Evolutionary conservation across 2,888 invertebrate genomes (phyloP), one percentile per base, ranked within the genome.

Genomic region (Watsonalla cultraria): DNA sequence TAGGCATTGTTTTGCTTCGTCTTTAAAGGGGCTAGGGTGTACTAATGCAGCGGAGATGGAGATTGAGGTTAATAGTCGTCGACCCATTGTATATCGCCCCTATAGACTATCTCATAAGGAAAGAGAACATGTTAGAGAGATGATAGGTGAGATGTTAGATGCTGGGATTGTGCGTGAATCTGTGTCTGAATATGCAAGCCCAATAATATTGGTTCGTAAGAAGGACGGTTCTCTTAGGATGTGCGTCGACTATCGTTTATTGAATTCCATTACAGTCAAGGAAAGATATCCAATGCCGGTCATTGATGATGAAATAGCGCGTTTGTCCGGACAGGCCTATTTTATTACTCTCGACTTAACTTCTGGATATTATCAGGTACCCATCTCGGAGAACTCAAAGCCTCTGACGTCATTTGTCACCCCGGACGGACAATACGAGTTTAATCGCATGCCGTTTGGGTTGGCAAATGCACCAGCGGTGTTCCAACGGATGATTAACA

Each of bases 391-490:
- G 53, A 51, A 52, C 8, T 59, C 57, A 9, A 55, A 56, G 11
- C 53, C 57, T 37, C 57, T 59, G 51, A 62, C 61, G 4, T 56
- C 57, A 35, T 59, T 60, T 48, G 61, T 58, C 0, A 63, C 61
- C 7, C 60, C 62, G 6, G 56, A 59, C n/a, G 62, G 61, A 2
- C 60, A 60, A 45, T 62, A 54, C 39, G 61, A 63, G 35, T 63
- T 51, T 52, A 60, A 55, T n/a, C 53, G 56, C 7, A 63, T 54
- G 74, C 75, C 77, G 5, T 85, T 81, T 53, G 80, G 78, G 6
- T 59, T 81, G 5, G 59, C 62, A 0, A 80, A 81, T 52, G 76
- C 82, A 0, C 77, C 78, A 5, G 65, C 70, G 0, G 68, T 72
- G 0, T 82, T 78, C 53, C 76, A 80, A 50, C 57, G 70, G 35